A percentile compares a stretch with the other conserved stretches of the same genome.
phyloP scores from a whole-genome alignment of 2,113 vertebrate species.

The Callithrix jacchus region DNA sequence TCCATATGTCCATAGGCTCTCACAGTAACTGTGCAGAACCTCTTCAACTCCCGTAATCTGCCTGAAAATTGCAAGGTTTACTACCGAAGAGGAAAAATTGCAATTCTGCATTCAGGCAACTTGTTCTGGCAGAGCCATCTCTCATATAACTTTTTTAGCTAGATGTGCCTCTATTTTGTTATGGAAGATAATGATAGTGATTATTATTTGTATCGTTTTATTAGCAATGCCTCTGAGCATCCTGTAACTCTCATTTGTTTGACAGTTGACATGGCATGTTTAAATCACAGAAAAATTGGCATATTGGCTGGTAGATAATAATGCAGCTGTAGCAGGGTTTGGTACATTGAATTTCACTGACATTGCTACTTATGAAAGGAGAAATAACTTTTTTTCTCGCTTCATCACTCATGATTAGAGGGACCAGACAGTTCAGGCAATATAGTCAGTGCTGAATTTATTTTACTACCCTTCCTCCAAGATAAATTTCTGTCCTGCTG shows the following conservation, averaged over 20 bases:
- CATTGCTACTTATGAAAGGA: slow-evolving; percentile 60
- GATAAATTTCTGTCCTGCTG: neutral
- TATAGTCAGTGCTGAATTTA: neutral
- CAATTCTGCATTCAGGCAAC: slow-evolving; percentile 47
- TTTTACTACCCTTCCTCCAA: slow-evolving; percentile 7
- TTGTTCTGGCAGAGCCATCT: slow-evolving; percentile 25
- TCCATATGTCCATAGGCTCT: neutral
- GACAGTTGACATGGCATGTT: slow-evolving; percentile 61
- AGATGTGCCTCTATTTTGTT: slow-evolving; percentile 23
- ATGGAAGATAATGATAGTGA: slow-evolving; percentile 24
- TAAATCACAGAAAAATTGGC: slow-evolving; percentile 69
- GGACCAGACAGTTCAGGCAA: slow-evolving; percentile 6
- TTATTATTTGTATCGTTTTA: slow-evolving; percentile 58
- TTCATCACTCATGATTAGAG: slow-evolving; percentile 57
- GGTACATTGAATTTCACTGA: slow-evolving; percentile 63
- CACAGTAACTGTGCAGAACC: neutral
- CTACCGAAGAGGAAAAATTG: slow-evolving; percentile 14
- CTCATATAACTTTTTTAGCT: slow-evolving; percentile 20
- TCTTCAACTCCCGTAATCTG: slow-evolving; percentile 6
- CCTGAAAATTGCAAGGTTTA: slow-evolving; percentile 45
- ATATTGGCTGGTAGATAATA: slow-evolving; percentile 69
- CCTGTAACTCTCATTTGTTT: slow-evolving; percentile 34
- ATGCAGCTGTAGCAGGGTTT: slow-evolving; percentile 52
- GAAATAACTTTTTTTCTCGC: slow-evolving; percentile 71
- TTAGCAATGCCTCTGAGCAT: slow-evolving; percentile 20